A percentile compares a stretch with the other conserved stretches of the same genome.
These are phyloP conservation scores for Ptychodera flava DNA, from an alignment of 35 echinoderm and acorn worm genomes.

Conservation along the genomic window DNA sequence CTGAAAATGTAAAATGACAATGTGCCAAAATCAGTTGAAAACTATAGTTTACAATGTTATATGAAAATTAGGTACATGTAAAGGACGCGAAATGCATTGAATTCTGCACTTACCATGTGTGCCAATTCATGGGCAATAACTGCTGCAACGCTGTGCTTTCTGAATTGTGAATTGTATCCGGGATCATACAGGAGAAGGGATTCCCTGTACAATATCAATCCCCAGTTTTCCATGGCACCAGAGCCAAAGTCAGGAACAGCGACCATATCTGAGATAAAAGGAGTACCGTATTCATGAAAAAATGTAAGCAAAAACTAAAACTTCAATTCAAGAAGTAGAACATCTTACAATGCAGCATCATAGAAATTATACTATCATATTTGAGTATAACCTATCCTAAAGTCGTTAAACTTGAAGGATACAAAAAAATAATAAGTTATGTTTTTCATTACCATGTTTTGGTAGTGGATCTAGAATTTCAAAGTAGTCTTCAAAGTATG, in stretches of 20 bases:
- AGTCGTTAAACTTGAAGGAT: too few relatives aligned
- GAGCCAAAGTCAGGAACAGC: slow-evolving; percentile 94
- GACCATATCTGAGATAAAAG: slow-evolving; percentile 99
- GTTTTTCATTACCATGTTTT: slow-evolving; percentile 27
- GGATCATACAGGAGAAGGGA: slow-evolving; percentile 48
- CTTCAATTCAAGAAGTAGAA: too few relatives aligned
- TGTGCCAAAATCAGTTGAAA: too few relatives aligned
- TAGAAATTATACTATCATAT: too few relatives aligned
- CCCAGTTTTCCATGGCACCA: slow-evolving; percentile 99
- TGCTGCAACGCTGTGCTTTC: slow-evolving; percentile 65
- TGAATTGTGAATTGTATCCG: slow-evolving; percentile 25
- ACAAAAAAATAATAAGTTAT: not conserved
- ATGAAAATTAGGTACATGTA: too few relatives aligned
- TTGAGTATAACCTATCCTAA: too few relatives aligned
- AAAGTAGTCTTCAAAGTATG: slow-evolving; percentile 45
- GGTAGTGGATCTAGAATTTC: slow-evolving; percentile 16
- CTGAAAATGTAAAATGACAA: too few relatives aligned
- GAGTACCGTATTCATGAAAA: too few relatives aligned
- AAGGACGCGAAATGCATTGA: not conserved
- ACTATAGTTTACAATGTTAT: too few relatives aligned
- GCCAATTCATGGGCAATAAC: slow-evolving; percentile 88
- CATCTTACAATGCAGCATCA: too few relatives aligned
- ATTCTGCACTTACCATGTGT: slow-evolving; percentile 54
- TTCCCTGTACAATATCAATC: slow-evolving; percentile 83
- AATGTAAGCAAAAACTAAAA: too few relatives aligned